A percentile compares a stretch with the other conserved stretches of the same genome.
Evolutionary conservation across 2,113 vertebrate species (phyloP).

Genomic region (Noturus placidus): DNA sequence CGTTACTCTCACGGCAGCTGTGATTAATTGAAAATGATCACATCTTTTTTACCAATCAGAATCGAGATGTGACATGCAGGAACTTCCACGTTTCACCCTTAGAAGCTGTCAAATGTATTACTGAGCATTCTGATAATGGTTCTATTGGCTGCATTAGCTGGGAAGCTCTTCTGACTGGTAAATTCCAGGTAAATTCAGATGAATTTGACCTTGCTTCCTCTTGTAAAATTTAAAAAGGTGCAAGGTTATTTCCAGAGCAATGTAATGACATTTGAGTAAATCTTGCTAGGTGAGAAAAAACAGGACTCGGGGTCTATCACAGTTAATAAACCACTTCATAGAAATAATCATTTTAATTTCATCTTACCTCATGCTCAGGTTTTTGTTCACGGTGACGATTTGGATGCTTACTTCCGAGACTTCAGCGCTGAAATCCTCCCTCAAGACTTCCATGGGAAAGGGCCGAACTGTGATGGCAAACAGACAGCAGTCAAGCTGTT

Average conservation of each 20-base stretch:
- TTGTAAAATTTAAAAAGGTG: neutral
- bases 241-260: neutral
- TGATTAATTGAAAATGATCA: neutral
- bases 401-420: constrained; percentile 85
- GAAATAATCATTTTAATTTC: neutral
- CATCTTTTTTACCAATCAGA: neutral
- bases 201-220: neutral
- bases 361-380: constrained; percentile 71
- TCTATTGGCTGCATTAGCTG: too few species aligned
- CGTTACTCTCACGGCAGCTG: neutral
- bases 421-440: constrained; percentile 85
- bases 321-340: neutral
- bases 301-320: neutral
- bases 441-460: constrained; percentile 85
- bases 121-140: neutral
- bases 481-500: constrained; percentile 82
- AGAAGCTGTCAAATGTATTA: neutral
- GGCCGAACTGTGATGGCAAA: constrained; percentile 79
- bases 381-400: constrained; percentile 89
- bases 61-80: neutral
- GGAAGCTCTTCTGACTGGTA: neutral
- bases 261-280: neutral
- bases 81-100: neutral
- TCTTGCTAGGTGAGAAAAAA: neutral
- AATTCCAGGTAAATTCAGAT: neutral